phyloP scores from a whole-genome alignment of 2,797 vertebrate species.

The Rhabdomys pumilio region DNA sequence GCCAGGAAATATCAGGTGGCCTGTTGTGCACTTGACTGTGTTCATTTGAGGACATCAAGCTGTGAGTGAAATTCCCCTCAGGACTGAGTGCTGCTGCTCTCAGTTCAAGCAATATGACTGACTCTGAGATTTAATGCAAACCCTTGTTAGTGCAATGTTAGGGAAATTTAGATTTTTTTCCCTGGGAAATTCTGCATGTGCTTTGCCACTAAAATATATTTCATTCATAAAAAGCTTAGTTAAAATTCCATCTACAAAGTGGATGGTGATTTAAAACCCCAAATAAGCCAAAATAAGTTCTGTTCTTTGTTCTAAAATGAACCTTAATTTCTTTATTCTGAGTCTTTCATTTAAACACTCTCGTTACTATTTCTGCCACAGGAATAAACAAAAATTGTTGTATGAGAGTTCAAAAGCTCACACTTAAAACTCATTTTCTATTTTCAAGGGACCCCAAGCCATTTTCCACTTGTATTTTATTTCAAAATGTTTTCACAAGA shows the following conservation, averaged over 20 bases:
- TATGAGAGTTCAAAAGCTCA: background rate
- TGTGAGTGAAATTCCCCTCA: conserved; percentile 34
- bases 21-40: background rate
- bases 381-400: conserved; percentile 34
- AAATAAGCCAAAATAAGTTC: background rate
- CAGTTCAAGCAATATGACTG: conserved; percentile 3
- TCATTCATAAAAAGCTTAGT: conserved; percentile 21
- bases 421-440: background rate
- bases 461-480: background rate
- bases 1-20: background rate
- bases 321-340: background rate
- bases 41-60: conserved; percentile 59
- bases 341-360: background rate
- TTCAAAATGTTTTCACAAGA: background rate
- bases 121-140: conserved; percentile 64
- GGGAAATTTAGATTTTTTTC: conserved; percentile 34
- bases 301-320: conserved; percentile 23
- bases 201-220: conserved; percentile 13
- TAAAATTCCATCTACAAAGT: background rate
- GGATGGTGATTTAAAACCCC: background rate
- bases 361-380: background rate
- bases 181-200: background rate
- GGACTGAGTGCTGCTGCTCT: background rate
- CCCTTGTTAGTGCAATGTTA: background rate
- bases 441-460: background rate